Evolutionary conservation across 2,888 invertebrate species (phyloP), one percentile per base, ranked within the genome.

Genomic region (Pogonocherus hispidulus): DNA sequence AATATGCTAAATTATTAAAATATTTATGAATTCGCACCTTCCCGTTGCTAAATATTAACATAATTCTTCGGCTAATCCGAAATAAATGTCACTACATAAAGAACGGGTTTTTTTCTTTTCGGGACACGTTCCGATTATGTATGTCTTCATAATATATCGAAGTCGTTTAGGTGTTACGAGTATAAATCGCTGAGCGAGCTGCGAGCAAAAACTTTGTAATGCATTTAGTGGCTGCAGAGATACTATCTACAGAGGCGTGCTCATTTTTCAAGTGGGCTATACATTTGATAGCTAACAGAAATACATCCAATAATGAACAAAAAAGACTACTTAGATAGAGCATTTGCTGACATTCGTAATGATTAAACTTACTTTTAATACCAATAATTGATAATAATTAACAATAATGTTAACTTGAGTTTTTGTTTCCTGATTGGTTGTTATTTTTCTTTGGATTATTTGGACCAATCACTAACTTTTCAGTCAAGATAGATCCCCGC

Each of bases 11-110:
- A 51, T 23, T 51, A 51, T 51, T 54, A 35, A 54, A 16, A 18
- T 54, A 35, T 41, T 56, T 56, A 56, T 56, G 41, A 41, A 56
- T 56, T 56, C 56, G 19, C 56, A 56, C 20, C 41, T 56, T 54
- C 8, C 27, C 8, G 54, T 8, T 41, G 19, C 19, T 37, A 41
- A 56, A 41, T 41, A 20, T n/a, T 37, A 37, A 23, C 57, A 57
- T 57, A 57, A 44, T 44, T 46, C 46, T 44, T 44, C 57, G 16
- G 23, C 16, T 57, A 44, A 46, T 57, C 44, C 57, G 23, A 57
- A 57, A 57, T 57, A 46, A 57, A 57, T 18, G 46, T 57, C 57
- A 23, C n/a, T 46, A 16, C n/a, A n/a, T 46, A 44, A n/a, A 16
- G 22, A n/a, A n/a, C n/a, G 23, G 44, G 46, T 57, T 57, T 57